These are phyloP conservation scores for Lontra canadensis DNA, from an alignment of 2,113 vertebrate genomes.

Conservation along the genomic window DNA sequence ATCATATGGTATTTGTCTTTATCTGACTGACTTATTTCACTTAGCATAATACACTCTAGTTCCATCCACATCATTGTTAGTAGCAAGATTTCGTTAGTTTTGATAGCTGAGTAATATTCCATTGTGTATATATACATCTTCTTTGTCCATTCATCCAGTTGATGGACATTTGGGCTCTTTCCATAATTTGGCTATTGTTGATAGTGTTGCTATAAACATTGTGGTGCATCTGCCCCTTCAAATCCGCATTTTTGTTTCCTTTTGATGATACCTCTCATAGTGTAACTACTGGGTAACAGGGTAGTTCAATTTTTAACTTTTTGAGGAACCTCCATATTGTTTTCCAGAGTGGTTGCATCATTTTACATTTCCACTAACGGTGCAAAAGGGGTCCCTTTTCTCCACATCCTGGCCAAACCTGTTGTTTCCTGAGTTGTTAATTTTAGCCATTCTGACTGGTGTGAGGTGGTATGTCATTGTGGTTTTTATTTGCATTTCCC, in stretches of 20 bases:
- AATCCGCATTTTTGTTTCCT: neutral
- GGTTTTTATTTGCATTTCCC: neutral
- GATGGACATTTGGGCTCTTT: neutral
- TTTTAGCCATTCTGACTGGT: neutral
- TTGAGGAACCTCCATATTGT: neutral
- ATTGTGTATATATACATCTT: no score
- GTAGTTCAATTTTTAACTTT: neutral
- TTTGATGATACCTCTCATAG: neutral
- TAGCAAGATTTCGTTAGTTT: neutral
- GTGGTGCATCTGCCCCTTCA: neutral
- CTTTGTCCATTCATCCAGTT: no score
- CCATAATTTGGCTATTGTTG: neutral
- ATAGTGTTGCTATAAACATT: neutral
- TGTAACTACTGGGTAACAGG: neutral
- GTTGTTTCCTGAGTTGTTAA: neutral
- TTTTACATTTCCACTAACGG: neutral
- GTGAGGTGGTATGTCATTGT: neutral
- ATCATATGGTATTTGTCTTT: neutral
- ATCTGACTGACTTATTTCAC: neutral
- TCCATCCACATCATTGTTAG: neutral
- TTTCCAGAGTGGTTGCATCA: neutral
- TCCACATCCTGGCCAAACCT: neutral
- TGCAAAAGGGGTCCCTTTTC: neutral
- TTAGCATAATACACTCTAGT: neutral
- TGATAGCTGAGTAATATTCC: no score